These are phyloP conservation scores for Danio albolineatus DNA, from an alignment of 2,797 vertebrate genomes.

Conservation along the genomic window DNA sequence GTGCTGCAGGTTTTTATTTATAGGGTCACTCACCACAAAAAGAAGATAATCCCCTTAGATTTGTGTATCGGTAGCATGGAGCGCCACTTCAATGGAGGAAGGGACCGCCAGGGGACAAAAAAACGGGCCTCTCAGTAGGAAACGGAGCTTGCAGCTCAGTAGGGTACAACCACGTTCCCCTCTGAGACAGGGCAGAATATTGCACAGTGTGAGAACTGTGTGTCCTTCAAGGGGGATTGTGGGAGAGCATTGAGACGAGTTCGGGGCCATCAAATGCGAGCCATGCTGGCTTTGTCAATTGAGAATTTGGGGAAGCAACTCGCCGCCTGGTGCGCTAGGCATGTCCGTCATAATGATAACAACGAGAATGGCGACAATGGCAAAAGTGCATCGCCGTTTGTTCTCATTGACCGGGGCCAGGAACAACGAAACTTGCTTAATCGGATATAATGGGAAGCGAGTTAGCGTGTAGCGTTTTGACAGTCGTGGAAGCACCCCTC, in stretches of 20 bases:
- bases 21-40: slow-evolving; percentile 67
- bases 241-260: slow-evolving; percentile 54
- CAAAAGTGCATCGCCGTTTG: slow-evolving; percentile 37
- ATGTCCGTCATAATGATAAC: slow-evolving; percentile 40
- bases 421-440: slow-evolving; percentile 64
- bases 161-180: slow-evolving; percentile 77
- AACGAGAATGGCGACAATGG: slow-evolving; percentile 61
- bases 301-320: slow-evolving; percentile 32
- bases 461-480: slow-evolving; percentile 71
- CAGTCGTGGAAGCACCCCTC: slow-evolving; percentile 80
- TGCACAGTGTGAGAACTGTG: slow-evolving; percentile 76
- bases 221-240: slow-evolving; percentile 50
- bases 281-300: slow-evolving; percentile 51
- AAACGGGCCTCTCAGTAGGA: slow-evolving; percentile 76
- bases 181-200: slow-evolving; percentile 79
- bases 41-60: slow-evolving; percentile 67
- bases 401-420: slow-evolving; percentile 65
- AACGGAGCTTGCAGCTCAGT: slow-evolving; percentile 76
- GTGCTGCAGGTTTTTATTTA: slow-evolving; percentile 47
- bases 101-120: slow-evolving; percentile 73
- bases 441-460: slow-evolving; percentile 68
- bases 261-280: slow-evolving; percentile 44
- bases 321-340: slow-evolving; percentile 35
- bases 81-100: slow-evolving; percentile 73
- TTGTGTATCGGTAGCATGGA: slow-evolving; percentile 65